Evolutionary conservation across 2,888 invertebrate species (phyloP).

Genomic region (Muschampia plurimacula): DNA sequence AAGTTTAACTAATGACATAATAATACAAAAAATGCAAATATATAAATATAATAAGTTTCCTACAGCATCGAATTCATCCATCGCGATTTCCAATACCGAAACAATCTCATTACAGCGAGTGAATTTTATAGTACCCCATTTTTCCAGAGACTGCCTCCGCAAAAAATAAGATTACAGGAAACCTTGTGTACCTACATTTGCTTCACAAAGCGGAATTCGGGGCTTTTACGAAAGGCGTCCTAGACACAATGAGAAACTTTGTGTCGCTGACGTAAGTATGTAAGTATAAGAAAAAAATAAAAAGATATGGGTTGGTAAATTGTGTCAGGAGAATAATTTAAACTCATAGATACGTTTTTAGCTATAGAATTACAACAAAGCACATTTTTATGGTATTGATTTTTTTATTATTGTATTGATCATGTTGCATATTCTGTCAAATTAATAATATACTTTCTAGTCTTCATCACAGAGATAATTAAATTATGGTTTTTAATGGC

Average conservation of each 20-base stretch:
- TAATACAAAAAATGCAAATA: background rate
- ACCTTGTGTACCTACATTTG: constrained; percentile 31
- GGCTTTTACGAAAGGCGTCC: constrained; percentile 28
- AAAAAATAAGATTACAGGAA: constrained; percentile 37
- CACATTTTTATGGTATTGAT: background rate
- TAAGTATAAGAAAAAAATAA: constrained; percentile 13
- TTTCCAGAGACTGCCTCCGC: constrained; percentile 34
- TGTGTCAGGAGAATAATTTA: constrained; percentile 17
- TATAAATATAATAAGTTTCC: constrained; percentile 8
- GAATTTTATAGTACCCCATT: constrained; percentile 37
- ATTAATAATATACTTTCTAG: too few species aligned
- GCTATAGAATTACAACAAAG: background rate
- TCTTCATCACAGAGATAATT: too few species aligned
- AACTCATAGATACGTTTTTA: background rate
- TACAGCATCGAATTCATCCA: constrained; percentile 28
- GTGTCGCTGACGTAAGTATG: constrained; percentile 31
- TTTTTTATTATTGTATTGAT: background rate
- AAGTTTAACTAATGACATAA: background rate
- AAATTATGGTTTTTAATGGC: too few species aligned
- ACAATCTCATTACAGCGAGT: constrained; percentile 35
- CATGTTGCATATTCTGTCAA: too few species aligned
- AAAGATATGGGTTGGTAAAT: constrained; percentile 25
- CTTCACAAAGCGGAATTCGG: constrained; percentile 24
- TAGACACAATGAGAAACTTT: constrained; percentile 24
- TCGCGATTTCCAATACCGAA: constrained; percentile 35